Evolutionary conservation across 2,888 invertebrate species (phyloP).

Genomic region (Ferdinandea cuprea): DNA sequence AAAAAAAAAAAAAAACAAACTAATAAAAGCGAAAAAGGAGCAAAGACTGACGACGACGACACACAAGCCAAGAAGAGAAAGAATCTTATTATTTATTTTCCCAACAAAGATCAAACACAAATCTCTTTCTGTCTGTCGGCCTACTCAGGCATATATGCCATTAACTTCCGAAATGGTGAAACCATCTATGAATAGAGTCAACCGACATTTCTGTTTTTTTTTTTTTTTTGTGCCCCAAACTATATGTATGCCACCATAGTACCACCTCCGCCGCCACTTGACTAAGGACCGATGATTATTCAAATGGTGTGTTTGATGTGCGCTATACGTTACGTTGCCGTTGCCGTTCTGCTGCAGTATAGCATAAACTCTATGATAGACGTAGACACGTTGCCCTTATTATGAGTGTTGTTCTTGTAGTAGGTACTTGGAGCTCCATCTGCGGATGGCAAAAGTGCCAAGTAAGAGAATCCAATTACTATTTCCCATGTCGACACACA

Average conservation of each 20-base stretch:
- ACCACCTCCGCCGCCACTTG: conserved; percentile 20
- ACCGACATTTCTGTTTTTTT: conserved; percentile 18
- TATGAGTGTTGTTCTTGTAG: conserved; percentile 10
- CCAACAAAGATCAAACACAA: conserved; percentile 67
- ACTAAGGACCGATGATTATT: conserved; percentile 69
- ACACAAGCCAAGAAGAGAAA: conserved; percentile 37
- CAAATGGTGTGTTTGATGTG: conserved; percentile 60
- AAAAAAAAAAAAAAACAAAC: no score
- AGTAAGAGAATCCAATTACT: conserved; percentile 65
- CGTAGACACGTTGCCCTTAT: conserved; percentile 59
- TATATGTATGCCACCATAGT: conserved; percentile 20
- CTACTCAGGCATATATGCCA: conserved; percentile 63
- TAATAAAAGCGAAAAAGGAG: conserved; percentile 22
- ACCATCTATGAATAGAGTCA: conserved; percentile 67
- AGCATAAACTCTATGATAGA: conserved; percentile 8
- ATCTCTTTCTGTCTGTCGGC: conserved; percentile 55
- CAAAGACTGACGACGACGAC: no score
- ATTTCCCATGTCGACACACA: conserved; percentile 19
- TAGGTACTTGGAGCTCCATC: conserved; percentile 23
- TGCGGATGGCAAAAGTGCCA: conserved; percentile 55
- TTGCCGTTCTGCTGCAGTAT: conserved; percentile 4
- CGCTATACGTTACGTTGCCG: conserved; percentile 9
- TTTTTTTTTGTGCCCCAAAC: no score
- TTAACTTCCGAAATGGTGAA: conserved; percentile 69
- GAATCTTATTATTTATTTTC: conserved; percentile 63